Evolutionary conservation across 64 coral and sea anemone species (phyloP), one percentile per base, ranked within the genome.

Genomic region (Acropora tenuis): DNA sequence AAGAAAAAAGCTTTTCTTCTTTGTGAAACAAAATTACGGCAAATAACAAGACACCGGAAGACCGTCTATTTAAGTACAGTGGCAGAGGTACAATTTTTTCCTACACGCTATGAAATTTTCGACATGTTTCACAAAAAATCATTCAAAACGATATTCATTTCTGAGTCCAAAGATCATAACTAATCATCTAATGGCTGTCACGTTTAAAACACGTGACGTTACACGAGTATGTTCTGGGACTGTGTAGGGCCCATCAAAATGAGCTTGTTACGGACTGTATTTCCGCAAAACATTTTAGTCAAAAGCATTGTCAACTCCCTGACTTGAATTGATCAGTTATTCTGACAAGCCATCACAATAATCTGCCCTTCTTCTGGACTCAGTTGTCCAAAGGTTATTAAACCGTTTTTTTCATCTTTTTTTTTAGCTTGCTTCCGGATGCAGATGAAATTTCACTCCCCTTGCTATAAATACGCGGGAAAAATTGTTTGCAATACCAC

Each of bases 361-460:
- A 63, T 63, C 60, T 63, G 13, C 11, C 16, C 2, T 2, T 13
- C 45, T 43, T 43, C 43, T 81, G 52, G 79, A 81, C 30, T 43
- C 0, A 81, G 43, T 7, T 43, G 20, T 3, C 40, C 68, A 71
- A 71, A 71, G 68, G 68, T 71, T 71, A 71, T 60, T 41, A 15
- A 13, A 13, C 11, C 59, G 1, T 43, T 0, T 1, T 59, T 71
- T 71, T 40, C 5, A 19, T 19, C 40, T 30, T 30, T 30, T 30
- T 30, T 30, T 30, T 30, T 30, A 30, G 30, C 30, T 30, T 30
- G 30, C 30, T 30, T 30, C 79, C 4, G 13, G 4, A 3, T 13
- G 20, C n/a, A 60, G 79, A 81, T 81, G 50, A 15, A 81, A 81
- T 81, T 81, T 61, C 79, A 4, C 48, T 60, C 42, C 52, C 41